Evolutionary conservation across 2,888 invertebrate genomes (phyloP), one percentile per base, ranked within the genome.

Genomic region (Diaperis boleti): DNA sequence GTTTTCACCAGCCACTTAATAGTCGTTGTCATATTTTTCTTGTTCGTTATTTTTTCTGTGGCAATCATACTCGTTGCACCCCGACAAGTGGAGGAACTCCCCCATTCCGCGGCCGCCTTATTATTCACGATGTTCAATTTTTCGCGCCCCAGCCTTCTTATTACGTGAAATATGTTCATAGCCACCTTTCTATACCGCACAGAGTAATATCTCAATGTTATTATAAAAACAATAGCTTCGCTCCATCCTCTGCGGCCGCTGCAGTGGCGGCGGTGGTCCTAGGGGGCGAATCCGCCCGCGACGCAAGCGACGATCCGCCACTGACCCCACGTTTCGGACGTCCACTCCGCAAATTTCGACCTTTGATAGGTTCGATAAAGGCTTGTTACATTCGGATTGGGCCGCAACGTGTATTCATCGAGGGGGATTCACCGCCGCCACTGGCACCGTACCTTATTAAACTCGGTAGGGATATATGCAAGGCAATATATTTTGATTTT

Each of bases 401-500:
- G 7, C n/a, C 11, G 29, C 29, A 29, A 18, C 26, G 10, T 11
- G 13, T 26, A 45, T 45, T 11, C 45, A 45, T 45, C 45, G 14
- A 6, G 26, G 29, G 45, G 26, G 49, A 49, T 55, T 50, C 39
- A 37, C 41, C 37, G 20, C 65, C 74, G 73, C 70, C 74, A 68
- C 73, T 72, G 73, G 55, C 50, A 39, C 63, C 54, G 66, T 66
- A 69, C 73, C 75, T 75, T 76, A 75, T 76, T 77, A 76, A 76
- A 75, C 71, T 68, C 71, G 73, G 74, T 67, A 70, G 74, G 75
- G 74, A 78, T 78, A 79, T 78, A 78, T 77, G 78, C 75, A 73
- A 71, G 74, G 79, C 79, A 76, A 81, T 80, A 80, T 81, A 79
- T 81, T 79, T 80, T 79, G 80, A 80, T 80, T 80, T 80, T 80